A percentile compares a stretch with the other conserved stretches of the same genome.
phyloP scores from a whole-genome alignment of 2,888 invertebrate genomes.

The Idaea straminata region DNA sequence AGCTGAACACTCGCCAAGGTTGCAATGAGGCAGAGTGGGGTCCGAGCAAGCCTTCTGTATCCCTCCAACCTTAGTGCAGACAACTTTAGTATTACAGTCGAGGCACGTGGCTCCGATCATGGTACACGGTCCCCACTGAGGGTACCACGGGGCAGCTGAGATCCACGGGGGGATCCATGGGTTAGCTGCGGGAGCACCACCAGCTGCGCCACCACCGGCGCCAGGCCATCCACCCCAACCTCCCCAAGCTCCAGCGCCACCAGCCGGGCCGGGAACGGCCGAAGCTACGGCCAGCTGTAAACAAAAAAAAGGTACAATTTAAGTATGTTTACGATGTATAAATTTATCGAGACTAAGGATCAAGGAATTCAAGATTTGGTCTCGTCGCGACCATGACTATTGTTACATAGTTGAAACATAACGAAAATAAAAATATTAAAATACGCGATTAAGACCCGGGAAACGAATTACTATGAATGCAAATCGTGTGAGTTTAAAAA shows the following conservation, averaged over 20 bases:
- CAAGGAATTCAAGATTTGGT: too few relatives aligned
- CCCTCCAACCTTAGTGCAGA: slow-evolving; percentile 68
- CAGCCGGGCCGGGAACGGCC: slow-evolving; percentile 48
- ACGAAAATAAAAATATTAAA: too few relatives aligned
- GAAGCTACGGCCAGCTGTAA: slow-evolving; percentile 52
- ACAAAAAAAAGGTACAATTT: slow-evolving; percentile 4
- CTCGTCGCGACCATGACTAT: too few relatives aligned
- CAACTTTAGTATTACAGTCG: slow-evolving; percentile 60
- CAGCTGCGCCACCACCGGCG: slow-evolving; percentile 23
- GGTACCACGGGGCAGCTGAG: slow-evolving; percentile 60
- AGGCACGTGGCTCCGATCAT: slow-evolving; percentile 53
- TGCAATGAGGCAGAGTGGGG: slow-evolving; percentile 66
- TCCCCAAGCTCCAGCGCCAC: slow-evolving; percentile 25
- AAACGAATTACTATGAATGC: too few relatives aligned
- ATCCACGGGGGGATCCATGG: slow-evolving; percentile 72
- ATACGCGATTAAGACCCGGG: too few relatives aligned
- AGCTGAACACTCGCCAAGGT: slow-evolving; percentile 69
- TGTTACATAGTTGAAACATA: too few relatives aligned
- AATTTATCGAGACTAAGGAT: too few relatives aligned
- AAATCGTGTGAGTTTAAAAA: neutral
- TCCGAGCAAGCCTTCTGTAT: slow-evolving; percentile 58
- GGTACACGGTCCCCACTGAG: slow-evolving; percentile 63
- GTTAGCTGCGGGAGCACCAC: slow-evolving; percentile 43
- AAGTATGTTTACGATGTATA: too few relatives aligned
- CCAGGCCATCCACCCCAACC: slow-evolving; percentile 30